phyloP scores from a whole-genome alignment of 2,888 invertebrate genomes.

The Hemistola chrysoprasaria region DNA sequence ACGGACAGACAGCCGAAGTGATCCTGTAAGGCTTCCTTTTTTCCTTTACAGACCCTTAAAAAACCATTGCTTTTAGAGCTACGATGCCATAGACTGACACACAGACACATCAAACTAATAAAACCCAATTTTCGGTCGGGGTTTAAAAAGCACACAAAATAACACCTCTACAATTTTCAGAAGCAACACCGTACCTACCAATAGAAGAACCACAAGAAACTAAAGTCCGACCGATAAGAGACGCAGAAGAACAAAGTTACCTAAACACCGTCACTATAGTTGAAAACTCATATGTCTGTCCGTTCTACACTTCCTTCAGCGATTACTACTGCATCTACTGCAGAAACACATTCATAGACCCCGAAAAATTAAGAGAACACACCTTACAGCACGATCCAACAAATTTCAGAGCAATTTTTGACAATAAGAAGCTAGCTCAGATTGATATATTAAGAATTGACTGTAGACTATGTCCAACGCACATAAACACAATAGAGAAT shows the following conservation, averaged over 20 bases:
- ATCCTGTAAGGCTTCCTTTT: too few species aligned
- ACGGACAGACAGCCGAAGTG: too few species aligned
- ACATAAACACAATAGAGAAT: constrained; percentile 46
- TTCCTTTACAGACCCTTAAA: too few species aligned
- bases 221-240: constrained; percentile 33
- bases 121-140: too few species aligned
- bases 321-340: constrained; percentile 65
- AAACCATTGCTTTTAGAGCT: too few species aligned
- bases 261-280: constrained; percentile 53
- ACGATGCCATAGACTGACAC: too few species aligned
- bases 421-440: constrained; percentile 51
- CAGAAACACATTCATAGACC: constrained; percentile 58
- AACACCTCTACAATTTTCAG: constrained; percentile 29
- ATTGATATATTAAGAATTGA: constrained; percentile 59
- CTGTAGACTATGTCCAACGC: constrained; percentile 54
- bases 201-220: neutral
- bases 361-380: constrained; percentile 55
- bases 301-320: constrained; percentile 62
- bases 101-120: too few species aligned
- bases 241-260: constrained; percentile 44
- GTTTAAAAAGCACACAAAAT: too few species aligned
- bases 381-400: constrained; percentile 55
- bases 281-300: constrained; percentile 62
- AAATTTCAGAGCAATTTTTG: constrained; percentile 45
- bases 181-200: constrained; percentile 2